phyloP scores from a whole-genome alignment of 2,888 invertebrate genomes.

The Sericinus montela region DNA sequence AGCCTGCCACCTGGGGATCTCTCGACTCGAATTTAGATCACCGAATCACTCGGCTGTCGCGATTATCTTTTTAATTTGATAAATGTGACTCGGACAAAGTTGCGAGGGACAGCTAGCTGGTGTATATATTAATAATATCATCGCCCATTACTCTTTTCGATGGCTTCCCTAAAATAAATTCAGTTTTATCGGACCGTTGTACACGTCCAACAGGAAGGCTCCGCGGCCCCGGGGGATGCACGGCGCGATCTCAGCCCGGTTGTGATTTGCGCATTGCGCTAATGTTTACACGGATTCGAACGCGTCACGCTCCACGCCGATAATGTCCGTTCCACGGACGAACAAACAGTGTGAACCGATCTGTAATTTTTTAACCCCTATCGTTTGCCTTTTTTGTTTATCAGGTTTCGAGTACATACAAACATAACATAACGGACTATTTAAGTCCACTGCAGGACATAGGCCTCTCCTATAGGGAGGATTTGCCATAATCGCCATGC shows the following conservation, averaged over 20 bases:
- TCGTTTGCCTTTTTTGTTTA: not conserved
- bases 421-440: too few relatives aligned
- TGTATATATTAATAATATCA: too few relatives aligned
- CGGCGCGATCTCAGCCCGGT: constrained; percentile 48
- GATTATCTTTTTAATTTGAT: too few relatives aligned
- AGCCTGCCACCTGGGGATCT: too few relatives aligned
- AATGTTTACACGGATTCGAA: constrained; percentile 54
- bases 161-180: not conserved
- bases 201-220: constrained; percentile 21
- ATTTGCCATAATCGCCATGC: too few relatives aligned
- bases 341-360: not conserved
- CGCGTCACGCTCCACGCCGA: constrained; percentile 59
- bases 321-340: not conserved
- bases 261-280: constrained; percentile 53
- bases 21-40: too few relatives aligned
- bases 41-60: too few relatives aligned
- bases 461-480: too few relatives aligned
- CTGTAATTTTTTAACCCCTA: not conserved
- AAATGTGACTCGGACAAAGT: too few relatives aligned
- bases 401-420: not conserved
- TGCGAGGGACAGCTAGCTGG: too few relatives aligned
- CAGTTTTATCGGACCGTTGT: constrained; percentile 24
- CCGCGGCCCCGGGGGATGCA: constrained; percentile 42
- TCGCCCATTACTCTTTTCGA: constrained; percentile 13
- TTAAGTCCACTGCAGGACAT: too few relatives aligned